Percentiles rank a stretch among this genome's conserved stretches.
These are phyloP conservation scores for Eulemur rubriventer DNA, from an alignment of 2,797 vertebrate genomes.

Conservation along the genomic window DNA sequence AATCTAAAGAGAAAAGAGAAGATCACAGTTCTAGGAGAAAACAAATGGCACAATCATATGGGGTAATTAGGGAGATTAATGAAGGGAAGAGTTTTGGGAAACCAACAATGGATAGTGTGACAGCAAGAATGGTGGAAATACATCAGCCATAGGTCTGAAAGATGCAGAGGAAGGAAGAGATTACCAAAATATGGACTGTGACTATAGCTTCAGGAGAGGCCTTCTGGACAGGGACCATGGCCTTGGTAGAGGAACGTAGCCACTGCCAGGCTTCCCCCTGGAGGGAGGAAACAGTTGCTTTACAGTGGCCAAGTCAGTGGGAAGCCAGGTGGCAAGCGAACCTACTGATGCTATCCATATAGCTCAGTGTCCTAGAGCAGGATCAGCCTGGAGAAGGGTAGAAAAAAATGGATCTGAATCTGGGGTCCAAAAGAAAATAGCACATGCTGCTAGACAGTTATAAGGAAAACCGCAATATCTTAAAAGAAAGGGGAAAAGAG, in stretches of 20 bases:
- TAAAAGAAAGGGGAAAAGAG: neutral
- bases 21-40: neutral
- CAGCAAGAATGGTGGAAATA: neutral
- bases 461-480: neutral
- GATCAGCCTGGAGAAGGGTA: neutral
- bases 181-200: neutral
- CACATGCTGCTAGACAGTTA: neutral
- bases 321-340: neutral
- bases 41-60: neutral
- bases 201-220: neutral
- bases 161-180: neutral
- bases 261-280: neutral
- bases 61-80: neutral
- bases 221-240: too few species aligned
- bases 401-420: neutral
- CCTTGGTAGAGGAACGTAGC: neutral
- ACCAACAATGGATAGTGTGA: too few species aligned
- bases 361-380: neutral
- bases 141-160: neutral
- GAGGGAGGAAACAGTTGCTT: neutral
- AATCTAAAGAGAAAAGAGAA: neutral
- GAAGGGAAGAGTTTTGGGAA: neutral
- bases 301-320: neutral
- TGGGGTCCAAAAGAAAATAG: neutral
- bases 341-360: neutral